Evolutionary conservation across 2,113 vertebrate species (phyloP), one percentile per base, ranked within the genome.

Genomic region (Stigmatopora argus): DNA sequence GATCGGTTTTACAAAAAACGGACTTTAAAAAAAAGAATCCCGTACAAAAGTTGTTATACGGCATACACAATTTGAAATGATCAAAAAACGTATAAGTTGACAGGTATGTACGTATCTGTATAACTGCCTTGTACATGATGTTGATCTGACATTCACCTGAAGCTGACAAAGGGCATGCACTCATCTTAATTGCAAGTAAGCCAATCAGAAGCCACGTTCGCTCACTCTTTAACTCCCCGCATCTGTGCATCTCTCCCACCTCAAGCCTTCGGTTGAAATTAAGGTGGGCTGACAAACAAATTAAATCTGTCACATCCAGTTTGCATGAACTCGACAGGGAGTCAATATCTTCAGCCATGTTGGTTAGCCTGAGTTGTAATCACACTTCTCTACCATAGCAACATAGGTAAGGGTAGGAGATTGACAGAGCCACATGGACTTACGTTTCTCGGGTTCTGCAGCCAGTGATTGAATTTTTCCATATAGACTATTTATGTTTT

Each of bases 261-360:
- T 77, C 63, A 75, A 89, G 83, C 80, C 78, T 88, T 92, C 88
- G 86, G 81, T 87, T 90, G 88, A 87, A 87, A 90, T 90, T 90
- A 89, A 87, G 83, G 83, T 88, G 88, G 85, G 80, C 84, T 88
- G 90, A 91, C 90, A 90, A 92, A 89, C 88, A 90, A 91, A 92
- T 91, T 90, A 89, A 88, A 91, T 88, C 88, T 91, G 89, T 89
- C 88, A 90, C 86, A 85, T 90, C 84, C 74, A 83, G 89, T 90
- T 90, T 90, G 85, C 89, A 89, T 87, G 81, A 82, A 89, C 78
- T 74, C 59, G 89, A 90, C 83, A 86, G 90, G 81, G 90, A 90
- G 87, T 88, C 90, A 84, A 91, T 90, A 88, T 72, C 18, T 64
- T 78, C 79, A 52, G 81, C 89, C 88, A 85, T 89, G 86, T 90